A percentile compares a stretch with the other conserved stretches of the same genome.
Conservation (phyloP, 2,113 vertebrate species). For the Xerus inauris region DNA sequence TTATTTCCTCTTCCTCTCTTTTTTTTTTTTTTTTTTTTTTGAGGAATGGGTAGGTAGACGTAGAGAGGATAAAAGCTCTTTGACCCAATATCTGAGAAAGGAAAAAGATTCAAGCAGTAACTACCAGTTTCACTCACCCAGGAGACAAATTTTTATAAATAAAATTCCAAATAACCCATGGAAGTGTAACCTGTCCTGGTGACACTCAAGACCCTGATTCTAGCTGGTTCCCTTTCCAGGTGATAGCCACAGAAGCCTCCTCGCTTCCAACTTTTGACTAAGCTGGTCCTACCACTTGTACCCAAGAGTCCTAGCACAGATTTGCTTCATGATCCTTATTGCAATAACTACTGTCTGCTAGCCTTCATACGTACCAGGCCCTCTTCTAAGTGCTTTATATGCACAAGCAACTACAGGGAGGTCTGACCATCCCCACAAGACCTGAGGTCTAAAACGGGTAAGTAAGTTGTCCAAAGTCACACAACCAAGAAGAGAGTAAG, state of each 20-base stretch:
- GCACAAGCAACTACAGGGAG: not conserved
- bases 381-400: not conserved
- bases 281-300: not conserved
- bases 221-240: not conserved
- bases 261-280: not conserved
- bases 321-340: not conserved
- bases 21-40: not conserved
- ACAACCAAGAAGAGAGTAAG: not conserved
- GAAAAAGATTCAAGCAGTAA: not conserved
- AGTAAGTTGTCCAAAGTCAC: not conserved
- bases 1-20: not conserved
- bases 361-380: not conserved
- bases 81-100: not conserved
- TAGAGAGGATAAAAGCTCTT: not conserved
- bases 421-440: not conserved
- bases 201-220: not conserved
- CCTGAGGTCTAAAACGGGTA: not conserved
- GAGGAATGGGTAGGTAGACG: not conserved
- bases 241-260: not conserved
- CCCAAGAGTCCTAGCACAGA: not conserved
- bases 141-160: not conserved
- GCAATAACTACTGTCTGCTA: not conserved
- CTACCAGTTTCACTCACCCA: not conserved
- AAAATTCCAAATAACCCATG: not conserved
- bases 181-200: not conserved